Conservation (phyloP, 2,888 invertebrate genomes). For the Mantis religiosa region DNA sequence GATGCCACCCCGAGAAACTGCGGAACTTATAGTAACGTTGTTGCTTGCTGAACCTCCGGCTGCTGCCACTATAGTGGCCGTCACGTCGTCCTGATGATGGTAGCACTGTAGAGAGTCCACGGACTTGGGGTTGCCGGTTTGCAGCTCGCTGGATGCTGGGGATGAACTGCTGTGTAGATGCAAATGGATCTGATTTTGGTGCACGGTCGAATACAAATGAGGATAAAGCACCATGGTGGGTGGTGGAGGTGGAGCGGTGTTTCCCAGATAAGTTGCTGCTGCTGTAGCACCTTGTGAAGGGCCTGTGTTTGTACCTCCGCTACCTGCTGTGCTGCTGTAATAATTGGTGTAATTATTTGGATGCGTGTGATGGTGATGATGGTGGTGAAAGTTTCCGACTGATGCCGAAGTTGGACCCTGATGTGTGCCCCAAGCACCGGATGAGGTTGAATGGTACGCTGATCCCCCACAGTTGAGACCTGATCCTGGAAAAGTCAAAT, state of each 20-base stretch:
- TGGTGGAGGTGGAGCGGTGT: constrained; percentile 49
- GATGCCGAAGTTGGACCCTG: constrained; percentile 12
- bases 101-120: constrained; percentile 13
- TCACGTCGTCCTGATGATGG: constrained; percentile 34
- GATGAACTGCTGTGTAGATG: constrained; percentile 57
- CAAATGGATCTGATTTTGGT: constrained; percentile 81
- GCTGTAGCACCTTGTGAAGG: constrained; percentile 9
- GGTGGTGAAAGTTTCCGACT: constrained; percentile 20
- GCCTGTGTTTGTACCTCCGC: constrained; percentile 43
- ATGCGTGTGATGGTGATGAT: constrained; percentile 39
- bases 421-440: constrained; percentile 19
- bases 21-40: constrained; percentile 34
- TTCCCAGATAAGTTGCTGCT: constrained; percentile 29
- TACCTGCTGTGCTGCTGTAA: constrained; percentile 52
- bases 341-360: constrained; percentile 66
- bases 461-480: constrained; percentile 29
- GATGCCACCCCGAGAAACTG: constrained; percentile 31
- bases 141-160: not conserved
- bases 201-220: constrained; percentile 77
- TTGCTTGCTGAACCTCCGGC: constrained; percentile 8
- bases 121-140: constrained; percentile 22
- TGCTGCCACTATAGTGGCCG: constrained; percentile 28
- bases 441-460: constrained; percentile 21
- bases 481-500: constrained; percentile 6
- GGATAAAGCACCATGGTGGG: constrained; percentile 72